These are phyloP conservation scores for Euphysa ruthae DNA, from an alignment of 30 jellyfish, hydroid and myxozoan species.

Conservation along the genomic window DNA sequence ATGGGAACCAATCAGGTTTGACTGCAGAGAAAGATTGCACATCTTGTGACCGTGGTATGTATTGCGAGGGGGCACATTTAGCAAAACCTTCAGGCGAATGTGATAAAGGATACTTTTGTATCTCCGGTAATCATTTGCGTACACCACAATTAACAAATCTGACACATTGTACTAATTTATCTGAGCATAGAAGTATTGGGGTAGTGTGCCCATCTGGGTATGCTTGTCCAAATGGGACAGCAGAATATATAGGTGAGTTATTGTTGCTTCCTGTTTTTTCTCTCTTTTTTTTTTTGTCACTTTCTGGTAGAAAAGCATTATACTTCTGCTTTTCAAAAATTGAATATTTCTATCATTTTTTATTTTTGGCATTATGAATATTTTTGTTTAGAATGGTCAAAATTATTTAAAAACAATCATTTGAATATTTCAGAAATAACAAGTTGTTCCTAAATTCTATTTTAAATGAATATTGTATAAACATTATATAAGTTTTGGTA, in stretches of 20 bases:
- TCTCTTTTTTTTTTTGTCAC: too few relatives aligned
- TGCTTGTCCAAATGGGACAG: conserved; percentile 60
- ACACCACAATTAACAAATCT: conserved; percentile 77
- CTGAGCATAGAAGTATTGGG: conserved; percentile 65
- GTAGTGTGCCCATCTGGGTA: conserved; percentile 83
- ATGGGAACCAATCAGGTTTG: conserved; percentile 57
- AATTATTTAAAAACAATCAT: too few relatives aligned
- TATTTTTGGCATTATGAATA: too few relatives aligned
- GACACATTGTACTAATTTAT: conserved; percentile 71
- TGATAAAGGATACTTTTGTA: conserved; percentile 67
- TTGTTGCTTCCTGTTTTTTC: too few relatives aligned
- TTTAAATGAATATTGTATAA: too few relatives aligned
- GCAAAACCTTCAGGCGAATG: conserved; percentile 65
- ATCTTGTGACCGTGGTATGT: conserved; percentile 77
- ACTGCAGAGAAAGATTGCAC: conserved; percentile 61
- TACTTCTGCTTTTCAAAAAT: too few relatives aligned
- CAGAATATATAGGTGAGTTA: conserved; percentile 40
- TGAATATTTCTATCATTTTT: neutral
- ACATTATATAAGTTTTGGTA: too few relatives aligned
- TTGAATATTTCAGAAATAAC: too few relatives aligned
- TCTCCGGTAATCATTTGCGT: conserved; percentile 65
- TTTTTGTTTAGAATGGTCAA: too few relatives aligned
- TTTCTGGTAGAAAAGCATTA: too few relatives aligned
- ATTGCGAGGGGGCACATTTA: conserved; percentile 33
- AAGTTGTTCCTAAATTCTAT: too few relatives aligned